Evolutionary conservation across 1,140 invertebrate genomes (phyloP).

Genomic region (Saccostrea glomerata): DNA sequence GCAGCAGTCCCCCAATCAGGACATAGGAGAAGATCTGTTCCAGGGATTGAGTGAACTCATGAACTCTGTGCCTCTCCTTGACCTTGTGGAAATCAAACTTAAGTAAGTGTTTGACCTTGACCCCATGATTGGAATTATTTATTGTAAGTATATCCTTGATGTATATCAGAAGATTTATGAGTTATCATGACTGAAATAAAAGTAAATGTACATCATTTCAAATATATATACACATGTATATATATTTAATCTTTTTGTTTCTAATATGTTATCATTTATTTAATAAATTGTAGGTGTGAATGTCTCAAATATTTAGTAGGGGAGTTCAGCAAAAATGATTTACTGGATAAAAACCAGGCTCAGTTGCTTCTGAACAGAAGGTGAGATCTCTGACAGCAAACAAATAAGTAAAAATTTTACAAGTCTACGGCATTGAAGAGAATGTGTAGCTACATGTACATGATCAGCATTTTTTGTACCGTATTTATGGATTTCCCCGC

Average conservation of each 20-base stretch:
- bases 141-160: too few relatives aligned
- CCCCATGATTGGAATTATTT: too few relatives aligned
- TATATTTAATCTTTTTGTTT: too few relatives aligned
- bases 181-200: too few relatives aligned
- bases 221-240: too few relatives aligned
- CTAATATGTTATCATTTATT: neutral
- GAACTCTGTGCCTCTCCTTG: slow-evolving; percentile 89
- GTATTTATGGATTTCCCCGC: too few relatives aligned
- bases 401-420: too few relatives aligned
- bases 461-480: too few relatives aligned
- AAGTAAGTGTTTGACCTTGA: slow-evolving; percentile 78
- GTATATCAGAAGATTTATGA: too few relatives aligned
- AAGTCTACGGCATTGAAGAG: too few relatives aligned
- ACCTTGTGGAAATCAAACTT: slow-evolving; percentile 92
- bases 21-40: slow-evolving; percentile 83
- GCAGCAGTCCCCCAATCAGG: slow-evolving; percentile 61
- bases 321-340: slow-evolving; percentile 86
- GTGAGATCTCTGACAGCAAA: slow-evolving; percentile 48
- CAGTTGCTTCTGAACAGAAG: slow-evolving; percentile 79
- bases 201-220: too few relatives aligned
- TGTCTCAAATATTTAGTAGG: slow-evolving; percentile 90
- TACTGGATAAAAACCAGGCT: slow-evolving; percentile 90
- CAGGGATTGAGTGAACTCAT: slow-evolving; percentile 90
- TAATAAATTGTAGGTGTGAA: slow-evolving; percentile 84
- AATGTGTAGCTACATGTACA: too few relatives aligned